Conservation (phyloP, 2,888 invertebrate genomes). For the Notodonta ziczac region DNA sequence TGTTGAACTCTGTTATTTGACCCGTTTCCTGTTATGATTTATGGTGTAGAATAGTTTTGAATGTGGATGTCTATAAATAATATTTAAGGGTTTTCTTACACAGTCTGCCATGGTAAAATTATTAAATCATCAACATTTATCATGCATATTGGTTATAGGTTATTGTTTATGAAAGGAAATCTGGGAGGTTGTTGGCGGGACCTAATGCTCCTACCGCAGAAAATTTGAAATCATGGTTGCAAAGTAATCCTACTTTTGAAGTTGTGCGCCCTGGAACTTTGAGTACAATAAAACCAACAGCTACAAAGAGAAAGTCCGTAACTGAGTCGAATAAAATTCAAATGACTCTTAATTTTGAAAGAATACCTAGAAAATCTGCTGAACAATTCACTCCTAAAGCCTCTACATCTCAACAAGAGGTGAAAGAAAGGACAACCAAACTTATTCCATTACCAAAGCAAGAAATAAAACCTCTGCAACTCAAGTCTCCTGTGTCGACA, state of each 20-base stretch:
- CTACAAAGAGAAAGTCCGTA: conserved; percentile 57
- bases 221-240: conserved; percentile 92
- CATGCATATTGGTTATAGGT: conserved; percentile 79
- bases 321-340: conserved; percentile 69
- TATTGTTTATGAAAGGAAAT: conserved; percentile 93
- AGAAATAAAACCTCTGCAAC: conserved; percentile 49
- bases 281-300: conserved; percentile 72
- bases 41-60: too few species aligned
- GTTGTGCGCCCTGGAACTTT: conserved; percentile 88
- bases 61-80: too few species aligned
- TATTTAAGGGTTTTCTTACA: too few species aligned
- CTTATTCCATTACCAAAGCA: conserved; percentile 50
- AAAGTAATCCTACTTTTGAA: conserved; percentile 94
- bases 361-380: conserved; percentile 61
- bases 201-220: conserved; percentile 92
- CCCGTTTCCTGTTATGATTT: too few species aligned
- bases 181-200: conserved; percentile 90
- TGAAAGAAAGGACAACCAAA: conserved; percentile 52
- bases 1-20: too few species aligned
- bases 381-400: conserved; percentile 50
- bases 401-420: conserved; percentile 38
- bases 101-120: too few species aligned
- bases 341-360: conserved; percentile 78
- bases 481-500: conserved; percentile 49
- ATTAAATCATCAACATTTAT: too few species aligned